Evolutionary conservation across 2,113 vertebrate species (phyloP).

Genomic region (Chitala chitala): DNA sequence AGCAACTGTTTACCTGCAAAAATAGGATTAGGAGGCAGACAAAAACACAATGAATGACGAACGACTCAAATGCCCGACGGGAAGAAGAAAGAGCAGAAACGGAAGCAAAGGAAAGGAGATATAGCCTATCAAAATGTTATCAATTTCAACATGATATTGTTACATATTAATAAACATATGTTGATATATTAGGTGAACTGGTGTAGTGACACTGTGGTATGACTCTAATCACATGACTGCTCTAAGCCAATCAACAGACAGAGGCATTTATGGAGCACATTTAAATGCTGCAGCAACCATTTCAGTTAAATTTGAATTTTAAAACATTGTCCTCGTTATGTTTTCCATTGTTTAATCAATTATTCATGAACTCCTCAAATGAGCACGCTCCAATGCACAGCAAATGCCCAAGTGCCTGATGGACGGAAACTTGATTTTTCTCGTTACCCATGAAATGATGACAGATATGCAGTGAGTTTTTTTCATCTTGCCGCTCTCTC

Average conservation of each 20-base stretch:
- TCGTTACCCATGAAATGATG: conserved; percentile 5
- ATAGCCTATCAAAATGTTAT: neutral
- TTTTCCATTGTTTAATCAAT: conserved; percentile 31
- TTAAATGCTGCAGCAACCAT: conserved; percentile 10
- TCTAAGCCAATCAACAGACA: neutral
- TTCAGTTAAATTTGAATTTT: conserved; percentile 27
- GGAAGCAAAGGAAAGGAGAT: neutral
- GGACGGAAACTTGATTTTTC: neutral
- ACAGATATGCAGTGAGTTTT: neutral
- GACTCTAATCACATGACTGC: neutral
- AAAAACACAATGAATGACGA: neutral
- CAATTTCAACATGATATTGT: neutral
- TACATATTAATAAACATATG: neutral
- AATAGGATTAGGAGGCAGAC: no score
- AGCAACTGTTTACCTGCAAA: neutral
- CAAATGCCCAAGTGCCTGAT: conserved; percentile 17
- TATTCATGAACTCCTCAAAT: conserved; percentile 27
- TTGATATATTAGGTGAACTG: conserved; percentile 1
- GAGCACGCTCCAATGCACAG: conserved; percentile 17
- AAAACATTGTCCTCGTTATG: conserved; percentile 28
- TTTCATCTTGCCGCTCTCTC: neutral
- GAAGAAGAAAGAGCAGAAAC: conserved; percentile 8
- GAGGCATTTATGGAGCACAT: conserved; percentile 12
- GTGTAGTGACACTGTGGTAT: neutral
- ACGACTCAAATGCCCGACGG: conserved; percentile 23